Evolutionary conservation across 2,888 invertebrate species (phyloP), one percentile per base, ranked within the genome.

Genomic region (Pomacea canaliculata): DNA sequence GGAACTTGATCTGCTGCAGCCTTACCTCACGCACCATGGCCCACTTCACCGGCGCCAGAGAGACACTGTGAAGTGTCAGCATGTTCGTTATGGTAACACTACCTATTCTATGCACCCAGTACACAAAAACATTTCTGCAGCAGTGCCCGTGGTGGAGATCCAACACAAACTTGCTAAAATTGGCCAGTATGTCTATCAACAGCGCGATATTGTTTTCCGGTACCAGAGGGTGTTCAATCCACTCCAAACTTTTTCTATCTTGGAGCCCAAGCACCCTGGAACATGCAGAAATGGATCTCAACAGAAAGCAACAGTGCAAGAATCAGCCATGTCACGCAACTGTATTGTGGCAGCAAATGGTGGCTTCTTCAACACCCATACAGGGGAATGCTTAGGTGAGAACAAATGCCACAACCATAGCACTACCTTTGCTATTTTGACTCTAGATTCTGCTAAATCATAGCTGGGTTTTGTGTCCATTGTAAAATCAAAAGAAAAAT

Each of bases 321-420:
- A 86, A 18, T 87, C 88, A 59, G 84, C 88, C 3, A 70, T 78
- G 56, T 81, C 78, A 56, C 84, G 83, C 68, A 78, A 84, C 13
- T 91, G 91, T 82, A 12, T 89, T 8, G 79, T 89, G n/a, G 90
- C 90, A 8, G 81, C 87, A 46, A 91, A 91, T 88, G 91, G 89
- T 71, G 91, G 91, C 65, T 89, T 90, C 77, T 91, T 91, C 78
- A 88, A 90, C 78, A 89, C 88, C 12, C 79, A 82, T 9, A 83
- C 84, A 72, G 89, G 89, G 27, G 81, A 83, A 27, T 91, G 91
- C 81, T 81, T 85, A 69, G 91, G 91, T 91, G 81, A 79, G 81
- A 73, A 51, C 13, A 1, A 13, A 12, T 5, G 5, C 37, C 37
- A 37, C 37, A 37, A 37, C 37, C 37, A 8, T 67, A 10, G 27